Evolutionary conservation across 2,113 vertebrate species (phyloP).

Genomic region (Trematomus loennbergii): DNA sequence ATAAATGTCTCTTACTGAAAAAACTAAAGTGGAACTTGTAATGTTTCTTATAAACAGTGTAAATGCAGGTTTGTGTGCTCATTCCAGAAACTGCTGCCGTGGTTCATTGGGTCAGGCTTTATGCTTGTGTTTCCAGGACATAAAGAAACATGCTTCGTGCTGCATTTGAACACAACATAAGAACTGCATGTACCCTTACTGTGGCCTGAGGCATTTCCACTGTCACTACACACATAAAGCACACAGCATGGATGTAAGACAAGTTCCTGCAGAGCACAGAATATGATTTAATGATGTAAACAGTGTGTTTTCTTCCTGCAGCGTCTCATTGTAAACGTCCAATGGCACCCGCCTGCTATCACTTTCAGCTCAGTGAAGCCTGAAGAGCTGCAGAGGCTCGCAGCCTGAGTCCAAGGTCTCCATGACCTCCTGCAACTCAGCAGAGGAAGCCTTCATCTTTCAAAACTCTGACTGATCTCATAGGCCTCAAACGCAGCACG

Average conservation of each 20-base stretch:
- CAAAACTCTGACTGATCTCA: not conserved
- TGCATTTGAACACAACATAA: not conserved
- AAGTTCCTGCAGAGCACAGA: not conserved
- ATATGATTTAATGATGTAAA: not conserved
- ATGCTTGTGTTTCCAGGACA: too few relatives aligned
- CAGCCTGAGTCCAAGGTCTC: not conserved
- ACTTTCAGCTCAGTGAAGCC: conserved; percentile 16
- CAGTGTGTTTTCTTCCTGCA: not conserved
- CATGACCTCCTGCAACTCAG: not conserved
- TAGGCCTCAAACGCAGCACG: conserved; percentile 29
- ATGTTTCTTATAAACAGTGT: too few relatives aligned
- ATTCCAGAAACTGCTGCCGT: too few relatives aligned
- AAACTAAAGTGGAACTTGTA: too few relatives aligned
- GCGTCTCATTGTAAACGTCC: conserved; percentile 14
- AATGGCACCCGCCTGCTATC: not conserved
- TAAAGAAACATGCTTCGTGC: not conserved
- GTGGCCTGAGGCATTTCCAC: not conserved
- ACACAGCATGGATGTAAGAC: not conserved
- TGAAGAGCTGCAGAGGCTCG: conserved; percentile 1
- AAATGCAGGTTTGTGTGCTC: too few relatives aligned
- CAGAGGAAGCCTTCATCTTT: not conserved
- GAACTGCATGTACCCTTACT: not conserved
- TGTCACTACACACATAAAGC: not conserved
- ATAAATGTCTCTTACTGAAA: not conserved
- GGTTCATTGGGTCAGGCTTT: too few relatives aligned